Conservation (phyloP, 2,888 invertebrate species). For the Caenorhabditis sp. region DNA sequence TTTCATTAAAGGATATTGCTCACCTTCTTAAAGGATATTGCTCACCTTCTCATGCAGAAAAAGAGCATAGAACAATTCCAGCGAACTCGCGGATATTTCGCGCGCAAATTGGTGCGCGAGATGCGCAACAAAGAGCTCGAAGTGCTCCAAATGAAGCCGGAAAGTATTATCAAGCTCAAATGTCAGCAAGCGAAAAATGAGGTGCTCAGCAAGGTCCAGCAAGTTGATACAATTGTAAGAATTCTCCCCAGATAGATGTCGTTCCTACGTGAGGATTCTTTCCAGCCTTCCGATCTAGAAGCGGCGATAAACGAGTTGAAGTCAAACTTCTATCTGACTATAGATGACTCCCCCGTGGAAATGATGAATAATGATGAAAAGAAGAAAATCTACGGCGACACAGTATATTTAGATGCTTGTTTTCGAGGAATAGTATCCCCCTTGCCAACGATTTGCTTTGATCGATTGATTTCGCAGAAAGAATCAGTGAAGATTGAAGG, state of each 20-base stretch:
- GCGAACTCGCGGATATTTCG: conserved; percentile 60
- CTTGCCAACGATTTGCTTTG: conserved; percentile 7
- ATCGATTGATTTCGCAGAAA: conserved; percentile 26
- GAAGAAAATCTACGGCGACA: conserved; percentile 7
- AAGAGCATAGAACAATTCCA: too few species aligned
- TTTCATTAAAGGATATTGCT: too few species aligned
- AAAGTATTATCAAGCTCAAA: conserved; percentile 32
- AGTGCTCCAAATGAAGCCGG: conserved; percentile 46
- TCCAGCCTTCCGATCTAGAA: conserved; percentile 11
- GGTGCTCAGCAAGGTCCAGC: conserved; percentile 9
- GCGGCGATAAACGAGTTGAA: conserved; percentile 13
- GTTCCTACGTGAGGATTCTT: too few species aligned
- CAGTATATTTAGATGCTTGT: conserved; percentile 29
- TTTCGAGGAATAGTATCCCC: conserved; percentile 37
- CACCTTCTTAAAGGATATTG: too few species aligned
- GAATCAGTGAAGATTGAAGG: conserved; percentile 18
- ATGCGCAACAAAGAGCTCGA: conserved; percentile 52
- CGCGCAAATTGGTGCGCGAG: conserved; percentile 50
- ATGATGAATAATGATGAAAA: background rate
- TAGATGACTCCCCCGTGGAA: background rate
- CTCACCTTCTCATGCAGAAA: too few species aligned
- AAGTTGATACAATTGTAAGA: conserved; percentile 19
- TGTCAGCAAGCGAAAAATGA: background rate
- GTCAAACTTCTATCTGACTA: conserved; percentile 19
- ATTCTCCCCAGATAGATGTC: too few species aligned